phyloP scores from a whole-genome alignment of 2,797 vertebrate species.

The Orientallactaga sibirica region DNA sequence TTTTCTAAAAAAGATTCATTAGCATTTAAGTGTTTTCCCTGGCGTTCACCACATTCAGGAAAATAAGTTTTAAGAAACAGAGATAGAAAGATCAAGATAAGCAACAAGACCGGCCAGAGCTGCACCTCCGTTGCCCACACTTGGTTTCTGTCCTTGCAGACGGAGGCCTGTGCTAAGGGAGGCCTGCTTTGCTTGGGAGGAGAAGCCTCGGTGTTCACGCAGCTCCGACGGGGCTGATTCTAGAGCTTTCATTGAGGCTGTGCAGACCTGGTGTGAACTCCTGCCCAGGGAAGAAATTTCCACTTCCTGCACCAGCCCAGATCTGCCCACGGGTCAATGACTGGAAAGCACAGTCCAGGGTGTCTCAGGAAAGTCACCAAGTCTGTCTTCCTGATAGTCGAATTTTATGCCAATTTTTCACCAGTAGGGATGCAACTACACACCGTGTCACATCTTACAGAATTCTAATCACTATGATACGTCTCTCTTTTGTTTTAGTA shows the following conservation, averaged over 20 bases:
- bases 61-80: constrained; percentile 30
- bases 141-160: neutral
- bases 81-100: neutral
- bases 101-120: neutral
- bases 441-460: accelerated
- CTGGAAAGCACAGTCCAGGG: neutral
- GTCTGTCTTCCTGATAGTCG: neutral
- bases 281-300: too few relatives aligned
- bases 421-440: neutral
- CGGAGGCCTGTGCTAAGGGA: neutral
- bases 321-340: neutral
- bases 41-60: neutral
- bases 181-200: accelerated
- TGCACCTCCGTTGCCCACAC: neutral
- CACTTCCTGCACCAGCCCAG: too few relatives aligned
- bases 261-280: neutral
- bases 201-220: too few relatives aligned
- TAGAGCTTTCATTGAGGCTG: neutral
- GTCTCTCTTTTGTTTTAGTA: neutral
- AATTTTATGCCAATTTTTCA: neutral
- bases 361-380: neutral
- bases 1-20: neutral
- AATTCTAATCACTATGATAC: neutral
- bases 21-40: neutral
- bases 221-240: neutral